A percentile compares a stretch with the other conserved stretches of the same genome.
These are phyloP conservation scores for Phlogophora meticulosa DNA, from an alignment of 2,888 invertebrate genomes.

Conservation along the genomic window DNA sequence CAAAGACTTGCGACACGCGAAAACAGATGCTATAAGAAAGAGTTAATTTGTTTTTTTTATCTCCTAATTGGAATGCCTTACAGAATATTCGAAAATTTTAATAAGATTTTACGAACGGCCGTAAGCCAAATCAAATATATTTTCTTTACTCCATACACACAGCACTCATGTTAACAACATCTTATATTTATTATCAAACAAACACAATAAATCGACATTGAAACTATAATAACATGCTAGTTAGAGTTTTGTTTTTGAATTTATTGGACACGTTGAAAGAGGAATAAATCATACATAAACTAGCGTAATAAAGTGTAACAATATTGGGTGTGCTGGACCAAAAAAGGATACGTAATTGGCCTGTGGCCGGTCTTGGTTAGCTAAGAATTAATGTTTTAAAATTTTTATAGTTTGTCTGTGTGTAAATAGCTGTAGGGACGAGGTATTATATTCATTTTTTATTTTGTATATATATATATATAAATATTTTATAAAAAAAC, in stretches of 20 bases:
- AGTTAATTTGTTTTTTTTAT: no score
- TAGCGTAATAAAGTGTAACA: conserved; percentile 52
- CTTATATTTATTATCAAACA: conserved; percentile 78
- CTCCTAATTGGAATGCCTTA: no score
- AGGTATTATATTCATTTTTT: neutral
- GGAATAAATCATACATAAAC: conserved; percentile 49
- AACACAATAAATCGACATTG: conserved; percentile 80
- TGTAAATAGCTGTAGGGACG: neutral
- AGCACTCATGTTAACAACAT: conserved; percentile 69
- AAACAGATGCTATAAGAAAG: no score
- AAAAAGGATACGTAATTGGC: conserved; percentile 63
- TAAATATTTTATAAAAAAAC: no score
- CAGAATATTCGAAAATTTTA: neutral
- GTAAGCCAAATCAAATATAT: neutral
- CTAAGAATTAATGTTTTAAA: conserved; percentile 17
- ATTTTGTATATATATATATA: neutral
- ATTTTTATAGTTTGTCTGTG: conserved; percentile 16
- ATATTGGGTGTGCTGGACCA: conserved; percentile 43
- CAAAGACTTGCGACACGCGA: no score
- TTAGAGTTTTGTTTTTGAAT: conserved; percentile 66
- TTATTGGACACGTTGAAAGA: conserved; percentile 65
- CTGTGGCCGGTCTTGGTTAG: conserved; percentile 27
- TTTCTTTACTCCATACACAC: neutral
- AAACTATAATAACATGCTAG: conserved; percentile 76
- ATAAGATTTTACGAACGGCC: neutral